Base-by-base conservation (phyloP, 1,140 invertebrate species). In the Cyrtorhinus lividipennis region DNA sequence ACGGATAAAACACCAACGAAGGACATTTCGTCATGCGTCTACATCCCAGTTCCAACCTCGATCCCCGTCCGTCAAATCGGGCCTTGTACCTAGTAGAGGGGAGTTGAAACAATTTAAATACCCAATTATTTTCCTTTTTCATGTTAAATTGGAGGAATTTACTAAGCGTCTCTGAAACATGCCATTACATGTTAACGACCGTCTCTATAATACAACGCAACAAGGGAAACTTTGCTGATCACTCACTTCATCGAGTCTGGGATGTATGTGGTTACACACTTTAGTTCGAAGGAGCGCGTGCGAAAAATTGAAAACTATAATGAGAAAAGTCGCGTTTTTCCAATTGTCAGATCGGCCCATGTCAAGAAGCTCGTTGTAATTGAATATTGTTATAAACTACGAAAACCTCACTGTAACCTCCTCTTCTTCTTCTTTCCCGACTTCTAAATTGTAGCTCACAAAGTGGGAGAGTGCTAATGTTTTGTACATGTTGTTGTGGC, bases 211-310 rank as follows among this genome's bases (percentile, higher is more conserved):
- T 20, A 53, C 48, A 53, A 22, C 18, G 8, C 20, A 10, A 53
- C 10, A 10, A 20, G 5, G 18, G 10, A 53, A 15, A 13, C 12
- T 5, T 53, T 53, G 30, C 5, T 10, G 20, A 5, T 22, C 5
- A 71, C 72, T 75, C 65, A 79, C 78, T 77, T 80, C 78, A 67
- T 79, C 71, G 15, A 73, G 70, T 48, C 72, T 73, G 15, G 78
- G 78, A 71, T 79, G 76, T 60, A 74, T 72, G 66, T 80, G 78
- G 64, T 67, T 76, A 72, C 78, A 80, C 53, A 76, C 73, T 22
- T 72, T 71, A 62, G 76, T 73, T 62, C 72, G 72, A 69, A 76
- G 75, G 70, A 76, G 73, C 56, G 72, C 74, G 71, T 70, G 72
- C 62, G 71, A 74, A 61, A 69, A 64, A 68, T 71, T 69, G 62